Evolutionary conservation across 2,113 vertebrate species (phyloP), one percentile per base, ranked within the genome.

Genomic region (Neodontobutis hainanensis): DNA sequence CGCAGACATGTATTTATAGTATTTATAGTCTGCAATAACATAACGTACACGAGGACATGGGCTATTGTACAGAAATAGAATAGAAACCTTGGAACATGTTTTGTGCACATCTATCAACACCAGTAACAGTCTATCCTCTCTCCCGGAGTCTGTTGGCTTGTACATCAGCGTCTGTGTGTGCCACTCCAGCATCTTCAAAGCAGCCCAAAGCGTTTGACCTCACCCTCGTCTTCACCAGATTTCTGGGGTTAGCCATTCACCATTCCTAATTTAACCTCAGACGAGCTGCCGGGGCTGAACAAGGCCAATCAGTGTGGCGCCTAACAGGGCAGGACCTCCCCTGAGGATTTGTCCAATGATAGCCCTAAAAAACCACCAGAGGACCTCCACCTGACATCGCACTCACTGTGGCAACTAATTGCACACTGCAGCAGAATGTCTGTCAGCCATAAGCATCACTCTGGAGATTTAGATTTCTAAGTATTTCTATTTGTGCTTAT

Each of bases 251-350:
- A 69, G 82, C 77, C 64, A 65, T 84, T 89, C 81, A 82, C 77
- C 64, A 65, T 84, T 89, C 81, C 83, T 81, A 85, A 89, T 91
- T 88, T 91, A 89, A 88, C 79, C 75, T 71, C 61, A 44, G 75
- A 72, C 71, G 80, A 74, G 71, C 75, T 78, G 80, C 69, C 69
- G 53, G 52, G 70, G 75, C 43, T 57, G 77, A 78, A 63, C 61
- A 78, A 70, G 70, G 77, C 75, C 75, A 78, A 65, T 61, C 47
- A 45, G 43, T 62, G 3, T 61, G 77, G 88, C 82, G 75, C 84
- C 88, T 72, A 9, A 27, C 77, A 70, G 81, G 82, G 85, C 78
- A 77, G 65, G 82, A 82, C 79, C 88, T 85, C 75, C 73, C 78
- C 77, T 32, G 80, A 75, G 83, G 84, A 81, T 82, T 60, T 61